Base-by-base conservation (phyloP, 2,888 invertebrate species). In the Drosophila merina region DNA sequence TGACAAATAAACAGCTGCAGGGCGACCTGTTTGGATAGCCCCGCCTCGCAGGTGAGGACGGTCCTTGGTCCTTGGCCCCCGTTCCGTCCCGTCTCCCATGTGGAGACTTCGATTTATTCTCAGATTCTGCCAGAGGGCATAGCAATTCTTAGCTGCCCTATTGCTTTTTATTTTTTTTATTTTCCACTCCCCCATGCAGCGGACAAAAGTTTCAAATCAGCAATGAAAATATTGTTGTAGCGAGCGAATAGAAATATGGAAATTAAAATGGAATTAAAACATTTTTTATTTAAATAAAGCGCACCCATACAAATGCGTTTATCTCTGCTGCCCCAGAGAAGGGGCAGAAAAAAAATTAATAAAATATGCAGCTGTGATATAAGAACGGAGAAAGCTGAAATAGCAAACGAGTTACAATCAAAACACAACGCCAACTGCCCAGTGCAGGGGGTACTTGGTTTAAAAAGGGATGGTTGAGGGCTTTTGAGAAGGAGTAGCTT, bases 191-290 rank as follows among this genome's bases (percentile, higher is more conserved):
- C 10, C 33, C 36, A 36, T 30, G 26, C 38, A 14, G 26, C 25
- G 14, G 33, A 12, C 8, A 40, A 51, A 33, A 25, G 9, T 28
- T 31, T 26, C 44, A 44, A 62, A 48, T 72, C 64, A 63, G 38
- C 70, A 72, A 40, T 20, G 49, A 59, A 68, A 72, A 72, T 57
- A 58, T 71, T 70, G 60, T 36, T 28, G 7, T 28, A 45, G 31
- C 50, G 4, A 38, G 8, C 28, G 44, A 52, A 67, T 47, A 49
- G 62, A 66, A 72, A 75, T 78, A 57, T 78, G 78, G 12, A 72
- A 78, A 67, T 72, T 75, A 55, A 57, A 76, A 72, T 75, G 57
- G 42, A 73, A 72, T 76, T 78, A 76, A 70, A 71, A 75, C 36
- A 62, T 20, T 48, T 59, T 57, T 47, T 20, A 33, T 74, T 49